Conservation (phyloP, 2,888 invertebrate genomes). For the Terebella lapidaria region DNA sequence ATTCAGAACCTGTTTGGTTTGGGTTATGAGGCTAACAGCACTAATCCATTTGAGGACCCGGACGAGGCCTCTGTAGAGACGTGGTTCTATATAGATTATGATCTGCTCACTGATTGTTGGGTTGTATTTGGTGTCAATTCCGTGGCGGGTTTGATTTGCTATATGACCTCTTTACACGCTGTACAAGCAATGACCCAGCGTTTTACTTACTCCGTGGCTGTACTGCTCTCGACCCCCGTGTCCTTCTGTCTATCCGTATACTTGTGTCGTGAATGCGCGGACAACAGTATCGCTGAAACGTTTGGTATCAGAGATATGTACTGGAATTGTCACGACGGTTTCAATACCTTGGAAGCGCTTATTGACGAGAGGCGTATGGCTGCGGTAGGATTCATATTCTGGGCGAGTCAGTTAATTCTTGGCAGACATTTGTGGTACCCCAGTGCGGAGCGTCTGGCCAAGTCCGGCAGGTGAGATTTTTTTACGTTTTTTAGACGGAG, state of each 20-base stretch:
- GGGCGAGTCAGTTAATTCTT: constrained; percentile 39
- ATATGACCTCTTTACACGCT: constrained; percentile 10
- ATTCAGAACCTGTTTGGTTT: neutral
- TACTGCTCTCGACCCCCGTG: constrained; percentile 50
- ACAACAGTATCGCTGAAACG: no score
- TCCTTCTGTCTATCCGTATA: constrained; percentile 12
- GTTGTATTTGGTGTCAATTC: constrained; percentile 9
- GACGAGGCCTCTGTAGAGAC: no score
- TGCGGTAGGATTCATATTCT: constrained; percentile 17
- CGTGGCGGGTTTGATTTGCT: constrained; percentile 13
- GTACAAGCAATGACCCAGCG: constrained; percentile 19
- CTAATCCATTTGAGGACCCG: no score
- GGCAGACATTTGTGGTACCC: constrained; percentile 46
- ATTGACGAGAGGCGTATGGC: neutral
- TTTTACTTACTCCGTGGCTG: constrained; percentile 52
- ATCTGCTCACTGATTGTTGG: constrained; percentile 12
- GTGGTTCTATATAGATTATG: neutral
- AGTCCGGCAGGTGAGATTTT: constrained; percentile 43
- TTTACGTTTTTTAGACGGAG: no score
- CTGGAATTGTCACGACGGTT: neutral
- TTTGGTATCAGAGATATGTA: neutral
- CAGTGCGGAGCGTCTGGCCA: constrained; percentile 38
- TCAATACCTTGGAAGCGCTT: neutral
- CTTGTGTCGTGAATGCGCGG: constrained; percentile 3
- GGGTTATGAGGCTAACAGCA: no score